Evolutionary conservation across 2,113 vertebrate genomes (phyloP).

Genomic region (Heterotilapia buettikoferi): DNA sequence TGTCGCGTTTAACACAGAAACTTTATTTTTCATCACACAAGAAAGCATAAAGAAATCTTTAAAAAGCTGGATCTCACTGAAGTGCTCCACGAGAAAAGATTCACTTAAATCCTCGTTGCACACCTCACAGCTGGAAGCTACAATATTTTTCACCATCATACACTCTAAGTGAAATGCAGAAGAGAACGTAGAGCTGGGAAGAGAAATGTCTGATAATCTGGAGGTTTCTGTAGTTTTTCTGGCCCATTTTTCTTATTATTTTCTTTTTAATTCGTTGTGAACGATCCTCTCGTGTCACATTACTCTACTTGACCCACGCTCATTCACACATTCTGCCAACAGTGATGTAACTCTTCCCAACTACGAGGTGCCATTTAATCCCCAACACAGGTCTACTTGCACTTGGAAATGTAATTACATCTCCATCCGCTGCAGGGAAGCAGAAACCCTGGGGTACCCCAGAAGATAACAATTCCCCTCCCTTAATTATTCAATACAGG

Average conservation of each 20-base stretch:
- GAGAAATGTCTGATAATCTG: background rate
- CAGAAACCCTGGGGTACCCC: background rate
- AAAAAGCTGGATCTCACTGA: background rate
- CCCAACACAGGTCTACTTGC: background rate
- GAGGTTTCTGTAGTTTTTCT: background rate
- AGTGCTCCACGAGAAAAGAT: background rate
- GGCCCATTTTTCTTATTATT: background rate
- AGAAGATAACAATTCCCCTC: slow-evolving; percentile 25
- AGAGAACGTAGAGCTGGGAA: background rate
- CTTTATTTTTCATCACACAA: background rate
- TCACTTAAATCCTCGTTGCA: background rate
- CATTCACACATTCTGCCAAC: background rate
- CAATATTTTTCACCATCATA: background rate
- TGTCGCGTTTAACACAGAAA: accelerated
- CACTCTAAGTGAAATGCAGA: background rate
- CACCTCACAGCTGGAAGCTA: background rate
- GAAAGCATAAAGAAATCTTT: background rate
- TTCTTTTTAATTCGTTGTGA: background rate
- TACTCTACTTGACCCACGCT: background rate
- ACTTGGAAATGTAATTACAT: slow-evolving; percentile 27
- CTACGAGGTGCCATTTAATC: background rate
- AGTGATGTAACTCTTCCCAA: background rate
- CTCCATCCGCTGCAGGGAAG: background rate
- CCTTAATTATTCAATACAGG: slow-evolving; percentile 52
- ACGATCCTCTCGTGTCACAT: background rate